phyloP scores from a whole-genome alignment of 2,888 invertebrate species.

The Campaea margaritaria region DNA sequence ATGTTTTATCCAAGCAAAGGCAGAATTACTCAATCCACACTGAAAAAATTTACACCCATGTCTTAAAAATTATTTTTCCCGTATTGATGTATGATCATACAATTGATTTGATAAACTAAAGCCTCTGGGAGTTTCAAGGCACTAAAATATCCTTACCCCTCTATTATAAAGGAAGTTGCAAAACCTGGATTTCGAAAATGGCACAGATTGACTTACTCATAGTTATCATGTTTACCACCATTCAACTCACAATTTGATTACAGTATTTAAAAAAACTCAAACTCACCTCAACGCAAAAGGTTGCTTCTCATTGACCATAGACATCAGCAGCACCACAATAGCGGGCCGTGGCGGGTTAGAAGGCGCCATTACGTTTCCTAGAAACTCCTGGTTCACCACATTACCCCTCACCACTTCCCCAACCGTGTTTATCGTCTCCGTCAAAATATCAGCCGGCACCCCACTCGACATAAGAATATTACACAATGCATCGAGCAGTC shows the following conservation, averaged over 20 bases:
- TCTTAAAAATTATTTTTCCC: too few species aligned
- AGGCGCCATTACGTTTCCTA: slow-evolving; percentile 95
- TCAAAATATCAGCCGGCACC: slow-evolving; percentile 97
- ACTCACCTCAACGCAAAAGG: slow-evolving; percentile 88
- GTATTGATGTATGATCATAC: too few species aligned
- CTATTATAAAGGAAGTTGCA: too few species aligned
- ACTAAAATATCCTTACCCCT: too few species aligned
- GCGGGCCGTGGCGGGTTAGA: slow-evolving; percentile 97
- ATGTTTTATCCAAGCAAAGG: too few species aligned
- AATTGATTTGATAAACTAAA: too few species aligned
- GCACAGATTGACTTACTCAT: not conserved
- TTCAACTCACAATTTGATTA: not conserved
- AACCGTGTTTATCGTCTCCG: slow-evolving; percentile 97
- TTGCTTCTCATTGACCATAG: slow-evolving; percentile 99
- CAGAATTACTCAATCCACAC: too few species aligned
- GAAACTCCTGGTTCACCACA: slow-evolving; percentile 95
- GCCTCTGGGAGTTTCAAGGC: too few species aligned
- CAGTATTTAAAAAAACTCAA: too few species aligned
- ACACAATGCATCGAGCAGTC: slow-evolving; percentile 87
- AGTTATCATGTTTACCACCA: not conserved
- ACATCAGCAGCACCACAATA: slow-evolving; percentile 97
- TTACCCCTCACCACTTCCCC: slow-evolving; percentile 97
- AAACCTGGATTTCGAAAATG: too few species aligned
- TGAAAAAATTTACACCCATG: too few species aligned
- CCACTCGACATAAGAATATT: slow-evolving; percentile 97